phyloP scores from a whole-genome alignment of 2,797 vertebrate species.

The Syndactyla subalaris region DNA sequence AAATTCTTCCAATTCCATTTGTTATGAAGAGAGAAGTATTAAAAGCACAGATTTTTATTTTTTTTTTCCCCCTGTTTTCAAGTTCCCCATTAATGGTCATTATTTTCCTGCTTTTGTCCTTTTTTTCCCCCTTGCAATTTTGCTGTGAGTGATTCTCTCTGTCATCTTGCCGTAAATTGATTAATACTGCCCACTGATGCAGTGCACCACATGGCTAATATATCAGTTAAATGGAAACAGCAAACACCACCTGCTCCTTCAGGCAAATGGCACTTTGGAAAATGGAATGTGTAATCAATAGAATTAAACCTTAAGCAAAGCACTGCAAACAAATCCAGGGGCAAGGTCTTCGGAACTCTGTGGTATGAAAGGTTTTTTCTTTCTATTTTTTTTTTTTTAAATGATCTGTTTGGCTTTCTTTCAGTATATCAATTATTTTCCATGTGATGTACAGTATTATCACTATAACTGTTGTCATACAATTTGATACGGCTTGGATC shows the following conservation, averaged over 20 bases:
- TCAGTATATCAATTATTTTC: conserved; percentile 41
- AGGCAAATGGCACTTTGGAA: conserved; percentile 85
- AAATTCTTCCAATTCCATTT: conserved; percentile 64
- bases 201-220: conserved; percentile 85
- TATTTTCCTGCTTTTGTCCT: conserved; percentile 76
- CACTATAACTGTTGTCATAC: not conserved
- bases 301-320: conserved; percentile 83
- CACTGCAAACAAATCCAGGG: conserved; percentile 75
- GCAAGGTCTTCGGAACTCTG: conserved; percentile 72
- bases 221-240: conserved; percentile 87
- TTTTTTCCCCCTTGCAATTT: conserved; percentile 74
- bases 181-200: conserved; percentile 83
- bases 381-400: not conserved
- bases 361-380: conserved; percentile 52
- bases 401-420: conserved; percentile 42
- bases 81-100: conserved; percentile 72
- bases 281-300: conserved; percentile 88
- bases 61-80: not conserved
- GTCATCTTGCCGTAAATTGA: conserved; percentile 84
- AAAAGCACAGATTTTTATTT: conserved; percentile 32
- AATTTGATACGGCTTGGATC: not conserved
- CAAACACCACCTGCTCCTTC: conserved; percentile 88
- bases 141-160: conserved; percentile 83
- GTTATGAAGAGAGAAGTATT: conserved; percentile 45
- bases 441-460: not conserved